These are phyloP conservation scores for Leptinotarsa rubiginosa DNA, from an alignment of 2,888 invertebrate species.

Conservation along the genomic window DNA sequence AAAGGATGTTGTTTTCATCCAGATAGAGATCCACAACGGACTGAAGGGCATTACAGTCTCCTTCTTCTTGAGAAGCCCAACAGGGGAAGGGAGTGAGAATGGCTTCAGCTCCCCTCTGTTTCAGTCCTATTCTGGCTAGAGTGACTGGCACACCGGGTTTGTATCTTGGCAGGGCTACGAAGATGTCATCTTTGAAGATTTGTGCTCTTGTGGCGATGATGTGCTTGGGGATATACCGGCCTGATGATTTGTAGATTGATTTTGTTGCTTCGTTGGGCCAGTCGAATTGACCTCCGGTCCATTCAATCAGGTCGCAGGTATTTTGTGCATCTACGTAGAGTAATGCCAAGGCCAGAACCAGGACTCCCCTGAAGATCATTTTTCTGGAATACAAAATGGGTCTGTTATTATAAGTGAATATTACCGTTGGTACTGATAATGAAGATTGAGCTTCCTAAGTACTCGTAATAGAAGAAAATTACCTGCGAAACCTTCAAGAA, in stretches of 20 bases:
- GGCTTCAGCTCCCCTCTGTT: slow-evolving; percentile 67
- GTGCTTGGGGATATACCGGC: slow-evolving; percentile 72
- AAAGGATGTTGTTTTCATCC: slow-evolving; percentile 71
- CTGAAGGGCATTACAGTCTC: slow-evolving; percentile 76
- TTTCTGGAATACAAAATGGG: slow-evolving; percentile 38
- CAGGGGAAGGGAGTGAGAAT: slow-evolving; percentile 74
- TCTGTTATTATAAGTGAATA: background rate
- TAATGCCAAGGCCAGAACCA: slow-evolving; percentile 36
- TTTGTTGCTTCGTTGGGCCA: slow-evolving; percentile 67
- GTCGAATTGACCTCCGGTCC: slow-evolving; percentile 57
- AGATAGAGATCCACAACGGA: slow-evolving; percentile 76
- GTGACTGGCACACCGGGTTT: slow-evolving; percentile 74
- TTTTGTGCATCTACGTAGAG: slow-evolving; percentile 43
- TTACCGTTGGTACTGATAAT: background rate
- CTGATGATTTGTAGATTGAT: slow-evolving; percentile 70
- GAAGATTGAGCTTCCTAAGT: too few species aligned
- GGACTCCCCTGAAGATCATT: slow-evolving; percentile 44
- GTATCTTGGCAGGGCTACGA: slow-evolving; percentile 72
- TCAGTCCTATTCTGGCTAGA: slow-evolving; percentile 70
- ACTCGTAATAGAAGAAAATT: too few species aligned
- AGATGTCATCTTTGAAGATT: slow-evolving; percentile 70
- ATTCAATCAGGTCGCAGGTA: slow-evolving; percentile 58
- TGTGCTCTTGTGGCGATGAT: slow-evolving; percentile 74
- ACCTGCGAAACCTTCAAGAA: too few species aligned
- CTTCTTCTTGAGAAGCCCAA: slow-evolving; percentile 79